These are phyloP conservation scores for Bradysia coprophila DNA, from an alignment of 1,140 invertebrate genomes.

Conservation along the genomic window DNA sequence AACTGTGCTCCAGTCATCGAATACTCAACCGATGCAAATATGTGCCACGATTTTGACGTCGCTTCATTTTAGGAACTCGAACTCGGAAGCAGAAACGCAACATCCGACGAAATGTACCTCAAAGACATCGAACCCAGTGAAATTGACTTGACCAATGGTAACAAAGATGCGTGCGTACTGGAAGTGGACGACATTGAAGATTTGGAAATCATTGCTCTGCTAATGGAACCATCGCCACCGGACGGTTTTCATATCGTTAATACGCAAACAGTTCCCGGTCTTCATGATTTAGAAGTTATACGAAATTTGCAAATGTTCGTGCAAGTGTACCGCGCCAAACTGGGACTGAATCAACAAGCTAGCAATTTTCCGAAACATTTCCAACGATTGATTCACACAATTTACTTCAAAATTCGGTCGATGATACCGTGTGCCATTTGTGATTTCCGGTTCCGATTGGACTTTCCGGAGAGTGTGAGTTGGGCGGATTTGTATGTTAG, in stretches of 20 bases:
- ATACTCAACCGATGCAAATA: not conserved
- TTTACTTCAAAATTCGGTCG: constrained; percentile 70
- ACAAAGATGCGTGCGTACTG: constrained; percentile 67
- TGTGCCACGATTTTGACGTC: too few species aligned
- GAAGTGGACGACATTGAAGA: constrained; percentile 81
- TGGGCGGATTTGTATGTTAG: too few species aligned
- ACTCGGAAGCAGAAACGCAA: not conserved
- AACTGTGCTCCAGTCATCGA: not conserved
- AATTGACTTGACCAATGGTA: constrained; percentile 54
- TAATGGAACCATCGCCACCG: constrained; percentile 60
- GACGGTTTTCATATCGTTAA: constrained; percentile 71
- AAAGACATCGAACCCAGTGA: constrained; percentile 55
- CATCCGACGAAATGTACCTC: constrained; percentile 36
- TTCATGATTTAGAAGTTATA: constrained; percentile 40
- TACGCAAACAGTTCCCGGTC: constrained; percentile 58
- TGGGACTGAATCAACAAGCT: constrained; percentile 33
- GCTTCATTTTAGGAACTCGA: not conserved
- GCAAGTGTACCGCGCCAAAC: constrained; percentile 58
- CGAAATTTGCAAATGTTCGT: constrained; percentile 77
- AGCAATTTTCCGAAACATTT: constrained; percentile 42
- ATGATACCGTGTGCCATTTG: constrained; percentile 69
- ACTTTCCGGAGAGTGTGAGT: constrained; percentile 50
- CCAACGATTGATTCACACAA: constrained; percentile 37
- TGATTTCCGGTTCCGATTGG: constrained; percentile 58
- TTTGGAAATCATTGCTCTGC: constrained; percentile 54